phyloP scores from a whole-genome alignment of 1,140 invertebrate species.

The Trachymyrmex cornetzi region DNA sequence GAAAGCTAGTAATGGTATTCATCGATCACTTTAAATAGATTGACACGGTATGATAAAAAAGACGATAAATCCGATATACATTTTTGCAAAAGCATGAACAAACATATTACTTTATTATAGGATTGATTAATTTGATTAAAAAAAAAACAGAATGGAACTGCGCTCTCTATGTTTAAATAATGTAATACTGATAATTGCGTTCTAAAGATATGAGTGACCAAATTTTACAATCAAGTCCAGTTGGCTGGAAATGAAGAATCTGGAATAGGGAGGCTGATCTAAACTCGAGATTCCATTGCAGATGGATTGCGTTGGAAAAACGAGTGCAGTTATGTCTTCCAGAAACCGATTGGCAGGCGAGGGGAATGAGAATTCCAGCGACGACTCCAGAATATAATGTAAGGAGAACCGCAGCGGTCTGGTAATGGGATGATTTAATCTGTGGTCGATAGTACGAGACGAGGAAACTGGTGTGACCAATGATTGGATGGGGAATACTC shows the following conservation, averaged over 20 bases:
- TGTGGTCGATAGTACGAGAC: conserved; percentile 64
- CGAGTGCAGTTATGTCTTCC: conserved; percentile 26
- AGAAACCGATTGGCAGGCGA: conserved; percentile 50
- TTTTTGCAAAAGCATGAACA: neutral
- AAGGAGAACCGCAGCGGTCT: conserved; percentile 61
- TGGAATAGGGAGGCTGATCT: neutral
- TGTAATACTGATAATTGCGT: neutral
- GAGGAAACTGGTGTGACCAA: conserved; percentile 69
- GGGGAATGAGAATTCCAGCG: conserved; percentile 59
- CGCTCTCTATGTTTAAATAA: neutral
- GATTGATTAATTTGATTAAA: neutral
- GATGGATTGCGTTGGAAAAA: conserved; percentile 52
- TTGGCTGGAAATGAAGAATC: neutral
- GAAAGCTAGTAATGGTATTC: neutral
- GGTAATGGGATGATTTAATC: conserved; percentile 73
- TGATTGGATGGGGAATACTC: conserved; percentile 59
- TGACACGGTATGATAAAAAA: neutral
- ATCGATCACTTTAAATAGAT: conserved; percentile 35
- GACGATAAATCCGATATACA: neutral
- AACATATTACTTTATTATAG: neutral
- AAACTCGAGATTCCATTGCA: neutral
- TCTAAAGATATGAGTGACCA: neutral
- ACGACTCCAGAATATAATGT: conserved; percentile 63
- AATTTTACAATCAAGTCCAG: conserved; percentile 5
- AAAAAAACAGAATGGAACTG: neutral